phyloP scores from a whole-genome alignment of 2,888 invertebrate species.

The Alsophila aescularia region DNA sequence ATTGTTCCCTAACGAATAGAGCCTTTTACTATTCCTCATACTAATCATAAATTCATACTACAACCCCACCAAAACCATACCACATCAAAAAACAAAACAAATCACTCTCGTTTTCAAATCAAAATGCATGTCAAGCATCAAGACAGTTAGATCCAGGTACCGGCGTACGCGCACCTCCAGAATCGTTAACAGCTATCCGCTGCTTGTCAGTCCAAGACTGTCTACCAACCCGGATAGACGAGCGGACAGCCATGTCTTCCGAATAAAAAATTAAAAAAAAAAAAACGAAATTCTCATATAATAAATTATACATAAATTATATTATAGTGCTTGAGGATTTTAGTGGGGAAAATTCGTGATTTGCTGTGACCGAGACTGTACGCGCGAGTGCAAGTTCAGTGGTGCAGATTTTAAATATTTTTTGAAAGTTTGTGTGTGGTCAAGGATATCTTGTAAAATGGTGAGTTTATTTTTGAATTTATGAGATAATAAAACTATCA shows the following conservation, averaged over 20 bases:
- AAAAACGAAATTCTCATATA: constrained; percentile 25
- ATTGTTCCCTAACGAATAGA: neutral
- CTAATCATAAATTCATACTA: constrained; percentile 21
- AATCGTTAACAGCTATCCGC: constrained; percentile 66
- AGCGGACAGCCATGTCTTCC: constrained; percentile 60
- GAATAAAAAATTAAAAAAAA: constrained; percentile 27
- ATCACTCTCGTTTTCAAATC: constrained; percentile 78
- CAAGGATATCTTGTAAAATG: constrained; percentile 65
- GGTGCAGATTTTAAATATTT: constrained; percentile 46
- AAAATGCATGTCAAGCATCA: constrained; percentile 75
- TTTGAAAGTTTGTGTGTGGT: constrained; percentile 45
- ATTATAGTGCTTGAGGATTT: constrained; percentile 52
- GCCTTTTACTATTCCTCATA: constrained; percentile 14
- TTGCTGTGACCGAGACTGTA: constrained; percentile 15
- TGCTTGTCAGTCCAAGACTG: constrained; percentile 77
- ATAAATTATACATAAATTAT: constrained; percentile 32
- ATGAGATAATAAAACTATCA: too few relatives aligned
- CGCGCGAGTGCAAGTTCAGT: constrained; percentile 53
- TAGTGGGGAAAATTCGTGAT: constrained; percentile 34
- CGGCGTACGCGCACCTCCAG: constrained; percentile 67
- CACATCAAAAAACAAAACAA: constrained; percentile 39
- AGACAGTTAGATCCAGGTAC: constrained; percentile 73
- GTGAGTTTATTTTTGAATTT: constrained; percentile 49
- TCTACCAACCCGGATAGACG: constrained; percentile 74
- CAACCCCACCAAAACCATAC: constrained; percentile 6